Evolutionary conservation across 2,888 invertebrate species (phyloP), one percentile per base, ranked within the genome.

Genomic region (Digitonthophagus gazella): DNA sequence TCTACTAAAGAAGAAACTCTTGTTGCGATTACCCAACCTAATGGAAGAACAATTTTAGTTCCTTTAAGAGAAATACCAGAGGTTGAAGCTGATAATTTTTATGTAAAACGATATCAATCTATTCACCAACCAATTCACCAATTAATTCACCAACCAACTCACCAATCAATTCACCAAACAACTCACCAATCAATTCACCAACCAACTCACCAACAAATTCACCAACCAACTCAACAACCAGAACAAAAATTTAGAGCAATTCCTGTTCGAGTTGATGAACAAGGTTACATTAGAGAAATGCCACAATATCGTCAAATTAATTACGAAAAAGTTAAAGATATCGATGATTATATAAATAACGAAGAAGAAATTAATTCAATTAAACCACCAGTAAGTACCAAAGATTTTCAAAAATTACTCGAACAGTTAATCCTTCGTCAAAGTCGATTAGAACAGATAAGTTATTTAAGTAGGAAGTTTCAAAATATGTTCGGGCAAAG

Each of bases 341-440:
- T 71, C 69, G 75, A 74, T 58, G 64, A 65, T 63, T 71, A 75
- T 11, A 72, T 75, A 18, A 75, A 76, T 15, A 71, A 74, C 8
- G 75, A 83, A 4, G 85, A 85, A 18, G 87, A 87, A 71, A 84
- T 87, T 80, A 86, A 87, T 69, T 84, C 86, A 1, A 90, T 90
- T 58, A 85, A 88, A 64, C 87, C 91, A 6, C 91, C 91, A 4
- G 87, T 91, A 1, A 91, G 91, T 76, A 89, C 90, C 1, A 86
- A 88, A 75, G 91, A 92, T 77, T 88, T 91, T 71, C 90, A 90
- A 76, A 84, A 88, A 64, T 81, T 92, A 56, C 82, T 92, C 3
- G 89, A 90, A 72, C 86, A 89, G 78, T 82, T 92, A 68, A 86
- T 91, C 54, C 78, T 88, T 22, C 83, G 91, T 65, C 91, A 91